A percentile compares a stretch with the other conserved stretches of the same genome.
These are phyloP conservation scores for Xiphorhynchus elegans DNA, from an alignment of 2,113 vertebrate species.

Conservation along the genomic window DNA sequence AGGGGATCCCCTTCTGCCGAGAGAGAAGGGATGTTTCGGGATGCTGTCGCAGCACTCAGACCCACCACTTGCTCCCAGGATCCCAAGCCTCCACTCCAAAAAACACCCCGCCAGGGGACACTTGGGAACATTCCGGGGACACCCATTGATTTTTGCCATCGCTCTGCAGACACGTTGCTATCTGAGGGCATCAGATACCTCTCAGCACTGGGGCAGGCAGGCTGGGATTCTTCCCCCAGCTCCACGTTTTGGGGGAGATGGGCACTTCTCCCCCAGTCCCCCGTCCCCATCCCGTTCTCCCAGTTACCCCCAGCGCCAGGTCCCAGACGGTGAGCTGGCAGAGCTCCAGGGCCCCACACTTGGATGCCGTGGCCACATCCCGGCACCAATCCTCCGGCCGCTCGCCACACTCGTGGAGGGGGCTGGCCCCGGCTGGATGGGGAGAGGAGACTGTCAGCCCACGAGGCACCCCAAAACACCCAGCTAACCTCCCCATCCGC, in stretches of 20 bases:
- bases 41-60: accelerated
- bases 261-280: accelerated
- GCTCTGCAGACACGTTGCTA: accelerated
- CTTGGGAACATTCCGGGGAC: accelerated
- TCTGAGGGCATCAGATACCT: neutral
- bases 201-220: neutral
- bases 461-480: accelerated
- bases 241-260: neutral
- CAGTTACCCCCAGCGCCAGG: conserved; percentile 81
- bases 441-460: neutral
- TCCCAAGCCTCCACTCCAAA: neutral
- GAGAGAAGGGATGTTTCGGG: accelerated
- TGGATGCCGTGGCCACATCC: conserved; percentile 80
- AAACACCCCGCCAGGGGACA: neutral
- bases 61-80: neutral
- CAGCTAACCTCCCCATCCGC: too few relatives aligned
- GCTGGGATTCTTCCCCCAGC: neutral
- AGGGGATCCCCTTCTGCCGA: conserved; percentile 85
- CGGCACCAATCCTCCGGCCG: conserved; percentile 89
- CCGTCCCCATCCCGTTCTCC: accelerated
- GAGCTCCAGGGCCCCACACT: conserved; percentile 84
- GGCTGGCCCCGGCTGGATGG: conserved; percentile 77
- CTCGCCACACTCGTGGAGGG: conserved; percentile 83
- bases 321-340: conserved; percentile 87
- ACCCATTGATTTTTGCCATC: accelerated